Conservation (phyloP, 2,888 invertebrate genomes). For the Apocheima hispidaria region DNA sequence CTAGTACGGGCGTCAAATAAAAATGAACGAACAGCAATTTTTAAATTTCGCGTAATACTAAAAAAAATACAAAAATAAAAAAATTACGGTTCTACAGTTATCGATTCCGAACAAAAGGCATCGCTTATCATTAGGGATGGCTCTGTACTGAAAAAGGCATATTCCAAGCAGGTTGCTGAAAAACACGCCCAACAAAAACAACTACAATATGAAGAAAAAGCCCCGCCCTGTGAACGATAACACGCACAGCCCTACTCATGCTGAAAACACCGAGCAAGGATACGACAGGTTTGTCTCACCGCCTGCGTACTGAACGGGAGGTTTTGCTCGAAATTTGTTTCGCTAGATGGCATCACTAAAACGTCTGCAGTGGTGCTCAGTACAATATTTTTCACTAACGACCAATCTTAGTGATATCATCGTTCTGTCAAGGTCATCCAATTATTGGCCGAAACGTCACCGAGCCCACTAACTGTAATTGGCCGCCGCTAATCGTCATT, state of each 20-base stretch:
- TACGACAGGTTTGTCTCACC: constrained; percentile 65
- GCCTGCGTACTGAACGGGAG: background rate
- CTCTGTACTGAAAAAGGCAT: constrained; percentile 13
- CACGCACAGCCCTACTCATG: constrained; percentile 62
- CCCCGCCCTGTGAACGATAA: constrained; percentile 61
- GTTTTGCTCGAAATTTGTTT: background rate
- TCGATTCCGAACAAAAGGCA: background rate
- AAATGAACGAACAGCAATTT: too few species aligned
- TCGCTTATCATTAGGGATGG: constrained; percentile 1
- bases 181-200: constrained; percentile 73
- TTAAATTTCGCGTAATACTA: too few species aligned
- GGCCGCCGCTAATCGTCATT: background rate
- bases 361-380: background rate
- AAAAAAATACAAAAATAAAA: too few species aligned
- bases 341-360: background rate
- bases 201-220: constrained; percentile 70
- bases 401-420: background rate
- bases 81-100: too few species aligned
- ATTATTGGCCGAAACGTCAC: background rate
- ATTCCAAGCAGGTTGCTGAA: constrained; percentile 66
- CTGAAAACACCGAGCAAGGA: constrained; percentile 74
- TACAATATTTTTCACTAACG: background rate
- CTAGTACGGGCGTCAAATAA: too few species aligned
- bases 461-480: background rate
- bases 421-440: background rate